A percentile compares a stretch with the other conserved stretches of the same genome.
Evolutionary conservation across 2,797 vertebrate genomes (phyloP).

Genomic region (Sebastes oblongus): DNA sequence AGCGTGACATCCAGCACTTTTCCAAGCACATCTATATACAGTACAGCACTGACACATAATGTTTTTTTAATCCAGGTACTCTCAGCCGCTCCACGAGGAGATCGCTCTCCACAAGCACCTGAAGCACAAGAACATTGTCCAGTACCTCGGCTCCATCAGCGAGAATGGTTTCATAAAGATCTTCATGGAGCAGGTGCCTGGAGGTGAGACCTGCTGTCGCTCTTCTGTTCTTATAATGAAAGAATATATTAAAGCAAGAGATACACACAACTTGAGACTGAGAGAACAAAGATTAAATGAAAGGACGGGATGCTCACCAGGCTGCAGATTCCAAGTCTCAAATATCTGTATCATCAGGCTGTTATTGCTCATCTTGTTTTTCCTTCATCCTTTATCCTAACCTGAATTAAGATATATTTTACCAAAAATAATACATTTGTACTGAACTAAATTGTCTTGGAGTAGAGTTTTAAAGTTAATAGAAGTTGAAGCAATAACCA

Average conservation of each 20-base stretch:
- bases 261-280: background rate
- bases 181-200: slow-evolving; percentile 99
- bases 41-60: no score
- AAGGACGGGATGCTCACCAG: background rate
- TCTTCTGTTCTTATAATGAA: background rate
- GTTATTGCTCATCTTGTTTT: background rate
- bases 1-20: background rate
- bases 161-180: slow-evolving; percentile 99
- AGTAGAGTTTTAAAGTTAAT: background rate
- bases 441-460: background rate
- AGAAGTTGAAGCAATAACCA: background rate
- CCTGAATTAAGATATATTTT: background rate
- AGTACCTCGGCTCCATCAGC: slow-evolving; percentile 97
- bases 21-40: background rate
- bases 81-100: slow-evolving; percentile 97
- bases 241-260: background rate
- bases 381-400: background rate
- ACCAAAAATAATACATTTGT: background rate
- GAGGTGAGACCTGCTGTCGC: slow-evolving; percentile 81
- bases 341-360: background rate
- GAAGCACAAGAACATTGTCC: slow-evolving; percentile 99
- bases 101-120: slow-evolving; percentile 97
- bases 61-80: slow-evolving; percentile 83
- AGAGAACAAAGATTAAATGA: background rate
- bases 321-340: background rate